Evolutionary conservation across 2,113 vertebrate species (phyloP), one percentile per base, ranked within the genome.

Genomic region (Corythornis cristatus): DNA sequence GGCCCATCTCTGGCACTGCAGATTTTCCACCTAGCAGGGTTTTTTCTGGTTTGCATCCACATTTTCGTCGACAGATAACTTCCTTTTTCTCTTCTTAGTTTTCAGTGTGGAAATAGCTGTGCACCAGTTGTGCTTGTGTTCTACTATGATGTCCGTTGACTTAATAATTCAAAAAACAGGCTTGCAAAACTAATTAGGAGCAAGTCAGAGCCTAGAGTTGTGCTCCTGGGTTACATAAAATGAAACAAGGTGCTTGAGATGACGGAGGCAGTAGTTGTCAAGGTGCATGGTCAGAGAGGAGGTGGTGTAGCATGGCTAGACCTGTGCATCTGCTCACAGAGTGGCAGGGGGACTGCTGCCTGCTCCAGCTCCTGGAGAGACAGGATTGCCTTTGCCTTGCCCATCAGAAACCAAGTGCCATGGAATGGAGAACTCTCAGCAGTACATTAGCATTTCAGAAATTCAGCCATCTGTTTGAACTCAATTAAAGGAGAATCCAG

Each of bases 401-500:
- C 81, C 70, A 46, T 93, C 87, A 96, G 58, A 96, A 91, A 62
- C 92, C 86, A 97, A 92, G 40, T 95, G 48, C 29, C 46, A 56
- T 72, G 60, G 94, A 96, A 97, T 92, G 80, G 43, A 92, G 75
- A 95, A 94, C 42, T 89, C 82, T 57, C 40, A 94, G 80, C 64
- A 79, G 86, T 62, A 92, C 86, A 88, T 90, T 46, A 88, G 48
- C 84, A 94, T 93, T 94, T 96, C 82, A 93, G 74, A 96, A 94
- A 93, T 95, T 81, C 96, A 95, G 77, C 72, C 86, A 93, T 95
- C 89, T 97, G 72, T 91, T 94, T 96, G 83, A 96, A 70, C 80
- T 93, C 91, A 94, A 61, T 94, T 97, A 86, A 92, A 89, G 85
- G 77, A 74, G 50, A 68, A 84, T 89, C 45, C 62, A 94, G 45